Conservation (phyloP, 2,113 vertebrate genomes). For the Anarhynchus alexandrinus region DNA sequence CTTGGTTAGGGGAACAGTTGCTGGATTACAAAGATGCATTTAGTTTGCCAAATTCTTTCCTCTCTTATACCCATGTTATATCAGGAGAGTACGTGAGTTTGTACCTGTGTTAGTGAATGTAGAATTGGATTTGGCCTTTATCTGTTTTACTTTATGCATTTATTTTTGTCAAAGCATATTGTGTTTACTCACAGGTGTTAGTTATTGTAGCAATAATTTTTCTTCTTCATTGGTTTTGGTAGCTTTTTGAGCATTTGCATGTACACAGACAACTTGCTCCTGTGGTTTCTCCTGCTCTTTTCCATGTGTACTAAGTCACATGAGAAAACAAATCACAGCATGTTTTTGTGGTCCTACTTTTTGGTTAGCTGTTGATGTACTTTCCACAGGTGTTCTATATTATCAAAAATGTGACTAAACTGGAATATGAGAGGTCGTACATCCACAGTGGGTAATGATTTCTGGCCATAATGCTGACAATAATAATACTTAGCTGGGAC, state of each 20-base stretch:
- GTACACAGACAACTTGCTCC: not conserved
- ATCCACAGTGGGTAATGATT: not conserved
- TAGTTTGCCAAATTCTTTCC: not conserved
- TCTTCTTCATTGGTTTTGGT: constrained; percentile 13
- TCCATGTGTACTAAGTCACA: not conserved
- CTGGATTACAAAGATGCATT: not conserved
- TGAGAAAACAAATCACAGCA: not conserved
- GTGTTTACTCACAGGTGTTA: not conserved
- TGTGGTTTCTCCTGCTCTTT: not conserved
- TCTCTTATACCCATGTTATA: not conserved
- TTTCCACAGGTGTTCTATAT: not conserved
- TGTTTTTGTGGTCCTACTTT: not conserved
- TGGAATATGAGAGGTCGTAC: not conserved
- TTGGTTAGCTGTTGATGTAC: not conserved
- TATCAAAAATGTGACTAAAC: not conserved
- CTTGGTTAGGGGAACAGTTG: not conserved
- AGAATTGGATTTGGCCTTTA: not conserved
- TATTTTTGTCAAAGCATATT: not conserved
- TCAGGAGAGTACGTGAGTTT: not conserved
- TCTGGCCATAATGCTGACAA: not conserved
- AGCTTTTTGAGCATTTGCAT: not conserved
- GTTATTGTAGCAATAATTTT: not conserved
- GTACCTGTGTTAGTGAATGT: not conserved
- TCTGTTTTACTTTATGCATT: not conserved
- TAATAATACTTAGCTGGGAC: not conserved